Base-by-base conservation (phyloP, 2,888 invertebrate genomes). In the Acronicta leporina region DNA sequence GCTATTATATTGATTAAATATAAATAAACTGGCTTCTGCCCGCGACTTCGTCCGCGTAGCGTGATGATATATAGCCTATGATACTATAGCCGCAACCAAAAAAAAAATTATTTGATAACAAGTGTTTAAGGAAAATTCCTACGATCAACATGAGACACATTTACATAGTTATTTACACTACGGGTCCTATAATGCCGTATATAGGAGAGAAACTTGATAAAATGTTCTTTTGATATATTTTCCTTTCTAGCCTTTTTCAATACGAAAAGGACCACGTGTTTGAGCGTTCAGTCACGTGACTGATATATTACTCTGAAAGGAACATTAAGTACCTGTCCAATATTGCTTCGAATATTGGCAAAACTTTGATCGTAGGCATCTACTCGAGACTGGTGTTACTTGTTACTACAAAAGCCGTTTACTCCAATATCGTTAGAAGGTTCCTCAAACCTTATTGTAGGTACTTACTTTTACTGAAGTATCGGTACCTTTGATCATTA, bases 331-430 rank as follows among this genome's bases (percentile, higher is more conserved):
- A 57, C 14, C 14, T 53, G 10, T 44, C 15, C 7, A 65, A 61
- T 64, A 59, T 59, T 54, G 30, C 52, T 63, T 62, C 33, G 49
- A 63, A 59, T 72, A 66, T 71, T 55, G 63, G 63, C 63, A 61
- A 67, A 77, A 67, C 66, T 75, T 79, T 68, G 66, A 68, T 68
- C 63, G 53, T 52, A 66, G 50, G 56, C 60, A 64, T 59, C n/a
- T n/a, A n/a, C n/a, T n/a, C 47, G 49, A 46, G 30, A 56, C 59
- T 65, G 67, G 66, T 68, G 41, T 70, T 65, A 44, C 57, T 58
- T 69, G 58, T 64, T 73, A 61, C 14, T 59, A 49, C 48, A 15
- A 52, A 67, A 61, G 55, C 48, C 55, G 62, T 61, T 11, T 44
- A 54, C 48, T 50, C 41, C 47, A 46, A 35, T 72, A 54, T 58